These are phyloP conservation scores for Xiphophorus couchianus DNA, from an alignment of 2,113 vertebrate species.

Conservation along the genomic window DNA sequence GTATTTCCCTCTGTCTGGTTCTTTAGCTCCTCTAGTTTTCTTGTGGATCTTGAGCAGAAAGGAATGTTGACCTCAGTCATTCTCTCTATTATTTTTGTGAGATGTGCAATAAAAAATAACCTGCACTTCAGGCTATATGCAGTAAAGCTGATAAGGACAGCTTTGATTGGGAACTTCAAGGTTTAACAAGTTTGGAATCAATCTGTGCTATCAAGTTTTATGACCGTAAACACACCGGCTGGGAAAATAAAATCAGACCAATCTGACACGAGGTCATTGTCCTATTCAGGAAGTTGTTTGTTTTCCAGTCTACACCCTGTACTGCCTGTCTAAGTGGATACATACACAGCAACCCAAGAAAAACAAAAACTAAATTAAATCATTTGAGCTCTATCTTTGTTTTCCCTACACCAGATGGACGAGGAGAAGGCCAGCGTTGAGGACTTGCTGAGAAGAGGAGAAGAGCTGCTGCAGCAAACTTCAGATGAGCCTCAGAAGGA, in stretches of 20 bases:
- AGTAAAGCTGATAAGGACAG: slow-evolving; percentile 30
- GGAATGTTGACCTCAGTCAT: slow-evolving; percentile 9
- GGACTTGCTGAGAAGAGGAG: slow-evolving; percentile 87
- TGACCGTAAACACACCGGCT: slow-evolving; percentile 44
- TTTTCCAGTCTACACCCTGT: not conserved
- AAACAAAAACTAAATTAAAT: not conserved
- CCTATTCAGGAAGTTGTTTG: slow-evolving; percentile 15
- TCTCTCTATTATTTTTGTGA: slow-evolving; percentile 21
- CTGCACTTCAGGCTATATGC: slow-evolving; percentile 8
- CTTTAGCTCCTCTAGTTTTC: not conserved
- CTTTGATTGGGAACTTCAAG: slow-evolving; percentile 48
- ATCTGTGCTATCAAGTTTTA: slow-evolving; percentile 58
- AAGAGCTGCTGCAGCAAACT: slow-evolving; percentile 84
- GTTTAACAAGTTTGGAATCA: slow-evolving; percentile 43
- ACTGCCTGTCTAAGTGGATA: not conserved
- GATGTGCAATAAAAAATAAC: slow-evolving; percentile 7
- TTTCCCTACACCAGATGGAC: slow-evolving; percentile 80
- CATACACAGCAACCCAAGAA: not conserved
- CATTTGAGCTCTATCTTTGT: slow-evolving; percentile 5
- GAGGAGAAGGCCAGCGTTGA: slow-evolving; percentile 89
- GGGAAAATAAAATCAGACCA: slow-evolving; percentile 32
- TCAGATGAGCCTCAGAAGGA: slow-evolving; percentile 85
- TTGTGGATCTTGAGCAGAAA: not conserved
- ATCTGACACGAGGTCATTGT: slow-evolving; percentile 54
- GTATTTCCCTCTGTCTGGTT: not conserved